Conservation (phyloP, 2,113 vertebrate genomes). For the Seriola dumerili region DNA sequence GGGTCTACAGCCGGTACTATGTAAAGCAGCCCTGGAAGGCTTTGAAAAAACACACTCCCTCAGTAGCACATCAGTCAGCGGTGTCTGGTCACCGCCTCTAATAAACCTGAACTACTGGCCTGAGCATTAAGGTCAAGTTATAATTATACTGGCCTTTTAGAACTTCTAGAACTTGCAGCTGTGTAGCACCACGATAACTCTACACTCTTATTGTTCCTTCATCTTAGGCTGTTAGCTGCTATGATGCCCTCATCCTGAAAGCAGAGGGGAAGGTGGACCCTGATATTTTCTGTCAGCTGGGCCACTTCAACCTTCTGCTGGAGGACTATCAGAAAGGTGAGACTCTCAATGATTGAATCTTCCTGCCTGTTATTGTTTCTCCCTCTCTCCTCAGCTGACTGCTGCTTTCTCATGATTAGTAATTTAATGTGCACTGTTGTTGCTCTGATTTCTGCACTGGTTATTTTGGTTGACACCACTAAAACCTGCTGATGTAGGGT, state of each 20-base stretch:
- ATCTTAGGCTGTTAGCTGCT: conserved; percentile 94
- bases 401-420: neutral
- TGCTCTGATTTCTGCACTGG: neutral
- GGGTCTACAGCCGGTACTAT: conserved; percentile 33
- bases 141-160: neutral
- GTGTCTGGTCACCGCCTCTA: neutral
- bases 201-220: neutral
- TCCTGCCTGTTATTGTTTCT: neutral
- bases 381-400: neutral
- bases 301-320: conserved; percentile 99
- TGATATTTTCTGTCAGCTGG: conserved; percentile 99
- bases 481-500: neutral
- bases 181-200: neutral
- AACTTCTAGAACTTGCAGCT: neutral
- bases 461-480: neutral
- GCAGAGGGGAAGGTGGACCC: conserved; percentile 98
- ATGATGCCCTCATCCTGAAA: conserved; percentile 96
- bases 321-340: conserved; percentile 99
- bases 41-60: neutral
- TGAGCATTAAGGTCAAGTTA: neutral
- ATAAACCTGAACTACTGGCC: neutral
- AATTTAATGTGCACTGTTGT: neutral
- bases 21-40: conserved; percentile 39
- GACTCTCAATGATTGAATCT: neutral
- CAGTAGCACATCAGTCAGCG: neutral